Base-by-base conservation (phyloP, 2,888 invertebrate species). In the Drosophila aldrichi region DNA sequence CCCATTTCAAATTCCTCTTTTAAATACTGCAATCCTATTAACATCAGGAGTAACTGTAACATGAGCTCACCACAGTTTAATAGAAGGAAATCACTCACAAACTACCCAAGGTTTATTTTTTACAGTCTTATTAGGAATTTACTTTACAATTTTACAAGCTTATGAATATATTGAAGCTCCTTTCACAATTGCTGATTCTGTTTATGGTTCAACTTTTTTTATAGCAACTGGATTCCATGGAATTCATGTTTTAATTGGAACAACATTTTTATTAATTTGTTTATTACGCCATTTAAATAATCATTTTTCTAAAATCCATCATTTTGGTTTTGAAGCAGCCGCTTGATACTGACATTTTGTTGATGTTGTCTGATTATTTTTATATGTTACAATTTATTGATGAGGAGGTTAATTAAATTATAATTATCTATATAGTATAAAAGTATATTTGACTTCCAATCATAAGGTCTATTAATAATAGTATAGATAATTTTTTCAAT, bases 371-470 rank as follows among this genome's bases (percentile, higher is more conserved):
- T 40, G 40, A n/a, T 40, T 40, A n/a, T 40, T 40, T n/a, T 40
- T 40, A n/a, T 40, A 40, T 8, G 0, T 40, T 3, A 40, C 40
- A 40, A n/a, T 40, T n/a, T 40, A 40, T 2, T 40, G 40, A 95
- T 95, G 95, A 94, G 95, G 95, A 83, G 94, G 94, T 85, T 95
- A 94, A 10, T 72, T 72, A 7, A 40, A 8, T 41, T 12, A 61
- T 70, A n/a, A 60, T 5, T 67, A 94, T 94, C 94, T 95, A 94
- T 95, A 94, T 95, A 95, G 94, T 95, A 95, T 95, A 95, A 93
- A 82, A 95, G 94, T 95, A 95, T 94, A 94, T 94, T 94, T 95
- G 94, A 95, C 93, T 95, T 95, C 95, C 95, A 95, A 95, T 95
- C 94, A 95, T 94, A 94, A 94, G 92, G 94, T 93, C 94, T 95